Evolutionary conservation across 2,888 invertebrate genomes (phyloP).

Genomic region (Amphiduros pacificus): DNA sequence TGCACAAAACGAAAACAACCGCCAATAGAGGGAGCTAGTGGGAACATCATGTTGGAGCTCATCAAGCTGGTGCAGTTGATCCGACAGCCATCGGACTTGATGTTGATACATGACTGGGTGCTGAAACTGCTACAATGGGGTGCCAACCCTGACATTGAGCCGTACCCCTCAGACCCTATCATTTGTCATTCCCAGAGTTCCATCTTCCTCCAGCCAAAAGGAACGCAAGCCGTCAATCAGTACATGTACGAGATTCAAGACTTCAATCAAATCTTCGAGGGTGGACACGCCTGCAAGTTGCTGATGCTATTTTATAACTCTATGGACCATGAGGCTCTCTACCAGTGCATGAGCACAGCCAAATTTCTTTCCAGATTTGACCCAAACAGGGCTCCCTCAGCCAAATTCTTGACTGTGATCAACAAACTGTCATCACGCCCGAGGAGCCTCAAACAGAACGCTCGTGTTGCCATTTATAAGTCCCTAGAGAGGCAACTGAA

Average conservation of each 20-base stretch:
- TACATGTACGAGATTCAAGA: constrained; percentile 73
- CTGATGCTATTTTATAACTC: constrained; percentile 64
- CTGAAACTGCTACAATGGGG: constrained; percentile 74
- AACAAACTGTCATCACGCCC: constrained; percentile 70
- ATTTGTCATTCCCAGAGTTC: constrained; percentile 64
- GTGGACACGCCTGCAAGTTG: constrained; percentile 68
- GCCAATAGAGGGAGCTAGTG: constrained; percentile 43
- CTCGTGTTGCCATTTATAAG: constrained; percentile 72
- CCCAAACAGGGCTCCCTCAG: constrained; percentile 62
- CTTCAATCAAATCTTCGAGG: constrained; percentile 65
- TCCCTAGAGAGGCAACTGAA: constrained; percentile 69
- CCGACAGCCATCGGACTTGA: constrained; percentile 68
- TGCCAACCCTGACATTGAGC: constrained; percentile 72
- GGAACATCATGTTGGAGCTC: constrained; percentile 70
- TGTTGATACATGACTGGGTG: constrained; percentile 72
- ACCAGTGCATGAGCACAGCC: constrained; percentile 70
- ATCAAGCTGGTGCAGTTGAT: constrained; percentile 70
- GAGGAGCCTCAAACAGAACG: constrained; percentile 73
- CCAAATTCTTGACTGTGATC: constrained; percentile 60
- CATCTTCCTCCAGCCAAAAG: constrained; percentile 63
- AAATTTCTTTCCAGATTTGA: constrained; percentile 65
- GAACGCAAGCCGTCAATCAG: constrained; percentile 63
- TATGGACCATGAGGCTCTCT: constrained; percentile 72
- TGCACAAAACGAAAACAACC: constrained; percentile 63
- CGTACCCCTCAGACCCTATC: constrained; percentile 63